A percentile compares a stretch with the other conserved stretches of the same genome.
Evolutionary conservation across 2,888 invertebrate genomes (phyloP).

Genomic region (Phaonia tiefii): DNA sequence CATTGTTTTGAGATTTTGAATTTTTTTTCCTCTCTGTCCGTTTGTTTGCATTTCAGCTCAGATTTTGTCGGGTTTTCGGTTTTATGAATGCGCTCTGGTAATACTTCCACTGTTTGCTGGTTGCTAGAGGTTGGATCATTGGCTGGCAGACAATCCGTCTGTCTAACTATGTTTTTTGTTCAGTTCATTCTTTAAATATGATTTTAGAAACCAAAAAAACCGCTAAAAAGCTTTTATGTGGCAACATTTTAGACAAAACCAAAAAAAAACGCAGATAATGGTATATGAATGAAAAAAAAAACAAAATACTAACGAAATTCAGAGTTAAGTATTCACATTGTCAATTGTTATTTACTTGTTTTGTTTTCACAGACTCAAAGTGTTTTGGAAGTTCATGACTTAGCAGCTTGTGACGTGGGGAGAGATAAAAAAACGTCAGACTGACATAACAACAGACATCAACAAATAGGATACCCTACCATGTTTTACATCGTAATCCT

Average conservation of each 20-base stretch:
- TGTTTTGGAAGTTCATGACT: slow-evolving; percentile 63
- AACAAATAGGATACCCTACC: slow-evolving; percentile 8
- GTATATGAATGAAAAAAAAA: slow-evolving; percentile 35
- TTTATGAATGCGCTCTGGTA: not conserved
- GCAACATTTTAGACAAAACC: slow-evolving; percentile 28
- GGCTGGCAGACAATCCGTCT: slow-evolving; percentile 65
- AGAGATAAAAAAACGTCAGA: slow-evolving; percentile 38
- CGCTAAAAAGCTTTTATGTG: slow-evolving; percentile 26
- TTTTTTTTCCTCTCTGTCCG: slow-evolving; percentile 10
- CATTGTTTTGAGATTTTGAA: slow-evolving; percentile 57
- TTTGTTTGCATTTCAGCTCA: not conserved
- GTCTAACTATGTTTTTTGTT: slow-evolving; percentile 57
- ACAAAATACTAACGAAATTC: slow-evolving; percentile 1
- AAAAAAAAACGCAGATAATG: slow-evolving; percentile 37
- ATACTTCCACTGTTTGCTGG: not conserved
- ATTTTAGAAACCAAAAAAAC: slow-evolving; percentile 29
- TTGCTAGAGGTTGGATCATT: slow-evolving; percentile 10
- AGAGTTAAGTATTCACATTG: slow-evolving; percentile 57
- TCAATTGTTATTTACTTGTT: slow-evolving; percentile 63
- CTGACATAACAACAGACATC: not conserved
- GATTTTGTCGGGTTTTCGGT: slow-evolving; percentile 10
- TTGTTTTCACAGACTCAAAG: slow-evolving; percentile 22
- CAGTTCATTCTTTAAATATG: slow-evolving; percentile 55
- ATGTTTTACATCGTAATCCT: too few species aligned
- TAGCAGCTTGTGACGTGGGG: slow-evolving; percentile 40